phyloP scores from a whole-genome alignment of 2,888 invertebrate species.

The Agrochola circellaris region DNA sequence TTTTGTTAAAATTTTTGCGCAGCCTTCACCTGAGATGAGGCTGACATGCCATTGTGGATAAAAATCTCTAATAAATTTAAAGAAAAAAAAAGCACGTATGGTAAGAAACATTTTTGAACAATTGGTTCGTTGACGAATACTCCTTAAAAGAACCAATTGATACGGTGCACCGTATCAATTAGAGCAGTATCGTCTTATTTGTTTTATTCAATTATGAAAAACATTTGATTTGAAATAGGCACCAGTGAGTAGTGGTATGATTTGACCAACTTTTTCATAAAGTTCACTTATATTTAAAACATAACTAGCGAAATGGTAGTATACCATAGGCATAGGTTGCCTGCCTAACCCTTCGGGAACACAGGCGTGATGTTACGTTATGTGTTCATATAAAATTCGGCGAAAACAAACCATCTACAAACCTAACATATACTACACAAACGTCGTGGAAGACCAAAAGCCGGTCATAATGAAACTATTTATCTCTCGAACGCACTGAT shows the following conservation, averaged over 20 bases:
- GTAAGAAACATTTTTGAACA: too few relatives aligned
- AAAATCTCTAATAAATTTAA: too few relatives aligned
- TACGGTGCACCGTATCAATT: not conserved
- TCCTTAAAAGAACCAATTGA: not conserved
- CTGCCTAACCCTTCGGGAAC: not conserved
- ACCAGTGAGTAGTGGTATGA: not conserved
- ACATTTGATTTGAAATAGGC: not conserved
- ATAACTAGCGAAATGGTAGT: not conserved
- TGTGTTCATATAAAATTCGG: not conserved
- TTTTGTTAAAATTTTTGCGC: too few relatives aligned
- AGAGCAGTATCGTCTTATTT: not conserved
- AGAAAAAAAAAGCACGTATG: too few relatives aligned
- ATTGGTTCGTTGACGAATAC: too few relatives aligned
- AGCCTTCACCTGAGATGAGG: too few relatives aligned
- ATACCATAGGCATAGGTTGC: not conserved
- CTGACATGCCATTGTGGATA: too few relatives aligned
- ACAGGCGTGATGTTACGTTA: not conserved
- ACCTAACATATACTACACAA: constrained; percentile 70
- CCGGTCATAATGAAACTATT: constrained; percentile 88
- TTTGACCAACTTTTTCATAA: not conserved
- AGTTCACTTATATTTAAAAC: not conserved
- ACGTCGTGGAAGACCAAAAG: constrained; percentile 81
- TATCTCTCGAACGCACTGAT: constrained; percentile 84
- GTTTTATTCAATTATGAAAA: not conserved
- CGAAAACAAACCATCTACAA: constrained; percentile 49